Percentiles rank a stretch among this genome's conserved stretches.
phyloP scores from a whole-genome alignment of 2,113 vertebrate species.

The Oenanthe oenanthe region DNA sequence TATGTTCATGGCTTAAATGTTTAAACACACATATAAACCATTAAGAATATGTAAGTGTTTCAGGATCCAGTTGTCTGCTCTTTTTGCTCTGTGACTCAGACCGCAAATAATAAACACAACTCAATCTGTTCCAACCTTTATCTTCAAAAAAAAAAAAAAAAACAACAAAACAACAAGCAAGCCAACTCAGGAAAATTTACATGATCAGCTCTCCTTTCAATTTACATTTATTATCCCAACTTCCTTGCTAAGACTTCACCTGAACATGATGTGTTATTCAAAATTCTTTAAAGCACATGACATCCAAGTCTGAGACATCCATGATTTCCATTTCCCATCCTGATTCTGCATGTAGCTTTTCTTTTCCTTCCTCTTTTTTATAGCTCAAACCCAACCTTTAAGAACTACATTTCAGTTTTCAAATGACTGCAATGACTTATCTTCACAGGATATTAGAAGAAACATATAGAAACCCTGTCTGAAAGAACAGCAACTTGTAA shows the following conservation, averaged over 20 bases:
- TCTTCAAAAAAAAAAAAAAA: neutral
- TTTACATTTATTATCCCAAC: neutral
- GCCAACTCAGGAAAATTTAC: constrained; percentile 19
- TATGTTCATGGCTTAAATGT: neutral
- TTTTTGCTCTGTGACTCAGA: neutral
- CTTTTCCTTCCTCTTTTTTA: neutral
- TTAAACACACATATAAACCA: neutral
- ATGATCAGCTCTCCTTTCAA: neutral
- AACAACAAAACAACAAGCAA: constrained; percentile 18
- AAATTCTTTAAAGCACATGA: neutral
- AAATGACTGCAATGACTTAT: neutral
- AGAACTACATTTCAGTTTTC: neutral
- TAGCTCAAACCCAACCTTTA: neutral
- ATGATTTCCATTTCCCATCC: neutral
- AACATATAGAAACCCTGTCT: neutral
- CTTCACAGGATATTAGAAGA: neutral
- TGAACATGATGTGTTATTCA: neutral
- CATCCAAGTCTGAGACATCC: neutral
- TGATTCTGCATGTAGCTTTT: neutral
- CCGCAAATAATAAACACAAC: constrained; percentile 20
- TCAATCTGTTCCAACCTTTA: constrained; percentile 39
- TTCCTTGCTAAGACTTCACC: neutral
- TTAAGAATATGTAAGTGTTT: neutral
- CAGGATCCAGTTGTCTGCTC: neutral
- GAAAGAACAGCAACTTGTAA: neutral